These are phyloP conservation scores for Numenius arquata DNA, from an alignment of 2,113 vertebrate species.

Conservation along the genomic window DNA sequence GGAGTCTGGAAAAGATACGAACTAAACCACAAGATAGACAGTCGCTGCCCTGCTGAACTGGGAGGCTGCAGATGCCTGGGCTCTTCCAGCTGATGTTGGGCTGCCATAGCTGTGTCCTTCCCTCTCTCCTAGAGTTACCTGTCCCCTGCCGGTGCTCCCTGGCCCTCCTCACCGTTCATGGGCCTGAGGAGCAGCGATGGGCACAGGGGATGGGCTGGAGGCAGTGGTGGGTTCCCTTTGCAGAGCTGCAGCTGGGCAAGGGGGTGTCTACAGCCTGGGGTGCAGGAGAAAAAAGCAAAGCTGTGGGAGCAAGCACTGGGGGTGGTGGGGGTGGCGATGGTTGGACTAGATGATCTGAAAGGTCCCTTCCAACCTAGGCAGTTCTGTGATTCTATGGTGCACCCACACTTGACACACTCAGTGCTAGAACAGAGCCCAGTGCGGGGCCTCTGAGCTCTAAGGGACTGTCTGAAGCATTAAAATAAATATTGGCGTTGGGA, in stretches of 20 bases:
- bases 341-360: no score
- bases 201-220: neutral
- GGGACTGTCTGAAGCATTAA: neutral
- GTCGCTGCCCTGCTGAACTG: fast-evolving
- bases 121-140: neutral
- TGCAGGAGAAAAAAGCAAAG: neutral
- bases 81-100: neutral
- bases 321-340: no score
- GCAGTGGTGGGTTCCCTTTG: neutral
- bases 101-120: neutral
- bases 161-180: neutral
- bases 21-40: fast-evolving
- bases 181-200: neutral
- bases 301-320: neutral
- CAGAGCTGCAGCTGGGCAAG: neutral
- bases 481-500: neutral
- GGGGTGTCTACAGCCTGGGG: neutral
- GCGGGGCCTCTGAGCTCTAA: neutral
- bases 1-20: neutral
- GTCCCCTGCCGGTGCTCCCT: neutral
- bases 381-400: no score
- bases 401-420: fast-evolving
- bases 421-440: no score
- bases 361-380: no score
- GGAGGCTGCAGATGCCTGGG: neutral